Base-by-base conservation (phyloP, 1,140 invertebrate species). In the Eupristina koningsbergeri region DNA sequence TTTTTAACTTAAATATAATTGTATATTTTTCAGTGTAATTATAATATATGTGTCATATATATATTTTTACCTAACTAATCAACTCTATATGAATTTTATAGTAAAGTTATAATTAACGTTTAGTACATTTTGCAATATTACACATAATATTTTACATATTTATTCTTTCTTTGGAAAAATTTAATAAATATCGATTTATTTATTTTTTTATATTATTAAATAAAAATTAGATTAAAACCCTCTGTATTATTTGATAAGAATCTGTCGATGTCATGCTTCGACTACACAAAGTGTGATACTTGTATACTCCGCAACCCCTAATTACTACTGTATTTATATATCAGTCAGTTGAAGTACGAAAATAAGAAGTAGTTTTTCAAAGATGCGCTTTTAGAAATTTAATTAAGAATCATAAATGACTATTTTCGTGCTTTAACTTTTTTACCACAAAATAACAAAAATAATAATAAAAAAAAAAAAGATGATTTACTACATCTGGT, bases 371-470 rank as follows among this genome's bases (percentile, higher is more conserved):
- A 81, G 78, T 84, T 84, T 81, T 84, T 84, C 58, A 39, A 26
- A 84, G 11, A 77, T 50, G 71, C 71, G 71, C 78, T 84, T 80
- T 80, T 84, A 84, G 67, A 64, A 64, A 17, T 3, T 84, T 77
- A 53, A 69, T 64, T 50, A 76, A 19, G 13, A 36, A 67, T n/a
- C 11, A 45, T 64, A 81, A 85, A 85, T 77, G 64, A 36, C 39
- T 74, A 80, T 84, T 84, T 84, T 84, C 77, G 77, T 84, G 77
- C 83, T 84, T 84, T 75, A 69, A 84, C 77, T 84, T 74, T 71
- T 74, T 69, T 29, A 77, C 36, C 22, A 9, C 58, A 75, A 61
- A 58, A 58, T 31, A 53, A 58, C 67, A 39, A 47, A 69, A 67
- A 79, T 63, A 45, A 79, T 17, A 71, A 67, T 41, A 81, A 61